These are phyloP conservation scores for Pristionchus maxplancki DNA, from an alignment of 2,888 invertebrate genomes.

Conservation along the genomic window DNA sequence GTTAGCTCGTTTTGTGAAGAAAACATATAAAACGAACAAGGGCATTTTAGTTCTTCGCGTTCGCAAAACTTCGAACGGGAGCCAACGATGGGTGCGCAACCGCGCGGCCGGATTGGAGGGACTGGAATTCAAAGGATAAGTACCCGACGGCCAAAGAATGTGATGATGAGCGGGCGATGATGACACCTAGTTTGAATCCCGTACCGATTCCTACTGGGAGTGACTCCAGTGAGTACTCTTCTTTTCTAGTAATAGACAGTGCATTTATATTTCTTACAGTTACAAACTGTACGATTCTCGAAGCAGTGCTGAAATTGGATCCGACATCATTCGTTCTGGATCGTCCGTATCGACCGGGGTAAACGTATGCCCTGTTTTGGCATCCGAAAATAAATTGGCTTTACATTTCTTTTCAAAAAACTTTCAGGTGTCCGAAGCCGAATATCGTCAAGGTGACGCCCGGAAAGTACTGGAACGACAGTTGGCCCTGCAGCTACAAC, in stretches of 20 bases:
- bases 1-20: too few species aligned
- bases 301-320: not conserved
- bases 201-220: not conserved
- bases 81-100: not conserved
- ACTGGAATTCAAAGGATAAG: not conserved
- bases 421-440: too few species aligned
- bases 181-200: not conserved
- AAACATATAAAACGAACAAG: not conserved
- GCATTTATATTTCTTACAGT: too few species aligned
- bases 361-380: too few species aligned
- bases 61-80: not conserved
- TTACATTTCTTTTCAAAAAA: too few species aligned
- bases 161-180: not conserved
- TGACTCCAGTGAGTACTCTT: not conserved
- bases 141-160: not conserved
- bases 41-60: not conserved
- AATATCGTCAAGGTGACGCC: too few species aligned
- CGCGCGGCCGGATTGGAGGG: not conserved
- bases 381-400: too few species aligned
- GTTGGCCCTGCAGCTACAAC: slow-evolving; percentile 9
- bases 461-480: not conserved
- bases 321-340: not conserved
- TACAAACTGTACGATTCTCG: not conserved
- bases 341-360: not conserved
- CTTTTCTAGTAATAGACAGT: too few species aligned